Base-by-base conservation (phyloP, 2,113 vertebrate genomes). In the Patagioenas fasciata region DNA sequence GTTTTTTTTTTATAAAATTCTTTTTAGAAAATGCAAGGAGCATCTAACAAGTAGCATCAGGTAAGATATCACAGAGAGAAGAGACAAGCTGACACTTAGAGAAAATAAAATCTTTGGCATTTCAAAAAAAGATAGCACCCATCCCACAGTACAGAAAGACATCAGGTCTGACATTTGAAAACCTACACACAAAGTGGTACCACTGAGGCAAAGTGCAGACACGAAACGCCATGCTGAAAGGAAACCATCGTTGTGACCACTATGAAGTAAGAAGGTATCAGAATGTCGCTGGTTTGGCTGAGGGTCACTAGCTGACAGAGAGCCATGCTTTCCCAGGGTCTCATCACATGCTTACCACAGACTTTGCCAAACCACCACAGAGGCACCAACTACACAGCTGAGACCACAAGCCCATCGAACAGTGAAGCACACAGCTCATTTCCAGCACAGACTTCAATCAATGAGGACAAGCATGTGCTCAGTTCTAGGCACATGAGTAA, bases 391-490 rank as follows among this genome's bases (percentile, higher is more conserved):
- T 65, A 82, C 66, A 91, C 61, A 42, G 44, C 25, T n/a, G 47
- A 81, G 72, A 67, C 65, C 72, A 71, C 72, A 70, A 90, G 72
- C 73, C 85, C 80, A 81, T 57, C 32, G 57, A 92, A 87, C 80
- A 90, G 42, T 57, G 40, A 86, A 93, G 85, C 93, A 92, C 69
- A 92, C n/a, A 32, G 72, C 24, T 74, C n/a, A 72, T 71, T 81
- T 93, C 1, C 2, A 94, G 85, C 85, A 88, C 26, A 64, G 80
- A 74, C 60, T 90, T 81, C 67, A 67, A 19, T 40, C 78, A 79
- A 84, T 18, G 53, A 56, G 29, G 42, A 84, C 72, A 89, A 92
- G 69, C 42, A 54, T 26, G 64, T 91, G 92, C 80, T 88, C 74
- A 26, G 60, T 34, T 84, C 48, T 47, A 80, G 69, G 88, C 88